These are phyloP conservation scores for Tachina lurida DNA, from an alignment of 2,888 invertebrate species.

Conservation along the genomic window DNA sequence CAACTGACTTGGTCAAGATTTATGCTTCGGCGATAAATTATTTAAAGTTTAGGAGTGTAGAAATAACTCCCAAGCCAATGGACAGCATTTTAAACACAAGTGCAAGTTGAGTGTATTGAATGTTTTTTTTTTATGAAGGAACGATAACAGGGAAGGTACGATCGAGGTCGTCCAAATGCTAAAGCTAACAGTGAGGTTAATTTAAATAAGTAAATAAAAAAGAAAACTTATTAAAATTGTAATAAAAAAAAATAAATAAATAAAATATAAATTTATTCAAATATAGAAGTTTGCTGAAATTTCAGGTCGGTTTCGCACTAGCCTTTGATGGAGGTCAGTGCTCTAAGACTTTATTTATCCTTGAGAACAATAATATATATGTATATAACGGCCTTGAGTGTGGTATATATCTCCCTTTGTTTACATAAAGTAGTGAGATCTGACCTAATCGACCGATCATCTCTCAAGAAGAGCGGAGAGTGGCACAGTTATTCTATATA, in stretches of 20 bases:
- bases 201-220: not conserved
- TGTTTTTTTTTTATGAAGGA: not conserved
- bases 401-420: too few species aligned
- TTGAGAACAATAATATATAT: too few species aligned
- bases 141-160: not conserved
- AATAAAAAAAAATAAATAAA: too few species aligned
- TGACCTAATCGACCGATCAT: too few species aligned
- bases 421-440: too few species aligned
- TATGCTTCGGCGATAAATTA: slow-evolving; percentile 69
- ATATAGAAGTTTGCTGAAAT: not conserved
- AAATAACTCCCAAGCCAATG: slow-evolving; percentile 52
- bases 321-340: too few species aligned
- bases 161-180: too few species aligned
- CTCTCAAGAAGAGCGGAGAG: too few species aligned
- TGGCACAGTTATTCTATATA: too few species aligned
- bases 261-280: not conserved
- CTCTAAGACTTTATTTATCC: too few species aligned
- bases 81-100: slow-evolving; percentile 59
- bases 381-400: too few species aligned
- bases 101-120: slow-evolving; percentile 19
- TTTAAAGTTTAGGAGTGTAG: slow-evolving; percentile 68
- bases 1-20: slow-evolving; percentile 69
- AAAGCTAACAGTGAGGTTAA: not conserved
- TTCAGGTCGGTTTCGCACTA: not conserved
- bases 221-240: too few species aligned